A percentile compares a stretch with the other conserved stretches of the same genome.
These are phyloP conservation scores for Bryconaethiops microstoma DNA, from an alignment of 2,797 vertebrate genomes.

Conservation along the genomic window DNA sequence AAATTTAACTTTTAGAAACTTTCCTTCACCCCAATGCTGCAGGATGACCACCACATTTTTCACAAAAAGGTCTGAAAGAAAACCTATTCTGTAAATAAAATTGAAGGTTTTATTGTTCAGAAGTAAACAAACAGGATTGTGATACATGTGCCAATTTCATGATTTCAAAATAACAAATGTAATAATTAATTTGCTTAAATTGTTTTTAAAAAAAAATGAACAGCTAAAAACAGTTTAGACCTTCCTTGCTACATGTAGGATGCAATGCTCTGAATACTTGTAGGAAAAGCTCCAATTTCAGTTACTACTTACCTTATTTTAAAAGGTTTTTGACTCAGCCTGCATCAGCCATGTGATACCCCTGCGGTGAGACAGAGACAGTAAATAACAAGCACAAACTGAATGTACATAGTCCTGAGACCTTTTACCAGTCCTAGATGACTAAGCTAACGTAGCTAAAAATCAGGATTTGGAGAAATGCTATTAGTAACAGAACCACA, in stretches of 20 bases:
- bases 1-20: no score
- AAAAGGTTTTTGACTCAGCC: slow-evolving; percentile 64
- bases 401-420: neutral
- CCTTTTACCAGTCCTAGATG: no score
- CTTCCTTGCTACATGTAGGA: no score
- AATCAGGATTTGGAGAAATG: neutral
- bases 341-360: slow-evolving; percentile 64
- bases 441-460: neutral
- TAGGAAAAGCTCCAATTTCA: neutral
- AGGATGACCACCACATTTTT: no score
- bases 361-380: slow-evolving; percentile 75
- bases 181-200: neutral
- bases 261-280: neutral
- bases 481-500: neutral
- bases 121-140: no score
- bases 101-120: no score
- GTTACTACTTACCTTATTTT: slow-evolving; percentile 61
- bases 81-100: no score
- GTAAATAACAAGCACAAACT: slow-evolving; percentile 59
- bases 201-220: neutral
- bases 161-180: neutral
- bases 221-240: no score
- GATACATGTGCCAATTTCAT: no score
- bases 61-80: no score
- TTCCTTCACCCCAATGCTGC: no score